Evolutionary conservation across 1,140 invertebrate genomes (phyloP), one percentile per base, ranked within the genome.

Genomic region (Drosophila malerkotliana): DNA sequence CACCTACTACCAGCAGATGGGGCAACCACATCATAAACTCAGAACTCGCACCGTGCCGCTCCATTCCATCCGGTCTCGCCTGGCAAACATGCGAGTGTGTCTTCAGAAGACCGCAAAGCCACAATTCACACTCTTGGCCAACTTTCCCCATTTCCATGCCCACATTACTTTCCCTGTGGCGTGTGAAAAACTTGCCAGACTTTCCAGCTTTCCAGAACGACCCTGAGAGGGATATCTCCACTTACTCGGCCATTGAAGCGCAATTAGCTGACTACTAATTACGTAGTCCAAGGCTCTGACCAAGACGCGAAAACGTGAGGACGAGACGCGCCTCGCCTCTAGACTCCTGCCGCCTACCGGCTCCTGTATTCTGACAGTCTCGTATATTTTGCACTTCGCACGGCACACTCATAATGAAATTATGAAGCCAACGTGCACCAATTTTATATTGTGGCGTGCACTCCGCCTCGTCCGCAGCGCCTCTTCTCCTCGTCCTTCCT

Each of bases 191-290:
- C 48, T 85, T 80, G 32, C 53, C 53, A 57, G 56, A 51, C 56
- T 44, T 72, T 18, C 30, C 49, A 41, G 49, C 47, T 41, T 37
- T 4, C 34, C 28, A 32, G 14, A 41, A 54, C 2, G 26, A 53
- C 18, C 8, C 24, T 8, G 26, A 48, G 44, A n/a, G 48, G 30
- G 41, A 47, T 41, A 47, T 47, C 45, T 51, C 49, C 76, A 77
- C 73, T 81, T 75, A 78, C 75, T 75, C 54, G 21, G 63, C 60
- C 71, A 87, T 85, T 85, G 78, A 82, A 87, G 78, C 75, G 74
- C 82, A 87, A 87, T 85, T 85, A 85, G 78, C 75, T 68, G 82
- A 61, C 82, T 82, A 69, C 83, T 85, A 85, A 85, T 87, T 85
- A 87, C 72, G 75, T 53, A 64, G 74, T 78, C 82, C 84, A 66